These are phyloP conservation scores for Hydropsyche betteni DNA, from an alignment of 2,888 invertebrate genomes.

Conservation along the genomic window DNA sequence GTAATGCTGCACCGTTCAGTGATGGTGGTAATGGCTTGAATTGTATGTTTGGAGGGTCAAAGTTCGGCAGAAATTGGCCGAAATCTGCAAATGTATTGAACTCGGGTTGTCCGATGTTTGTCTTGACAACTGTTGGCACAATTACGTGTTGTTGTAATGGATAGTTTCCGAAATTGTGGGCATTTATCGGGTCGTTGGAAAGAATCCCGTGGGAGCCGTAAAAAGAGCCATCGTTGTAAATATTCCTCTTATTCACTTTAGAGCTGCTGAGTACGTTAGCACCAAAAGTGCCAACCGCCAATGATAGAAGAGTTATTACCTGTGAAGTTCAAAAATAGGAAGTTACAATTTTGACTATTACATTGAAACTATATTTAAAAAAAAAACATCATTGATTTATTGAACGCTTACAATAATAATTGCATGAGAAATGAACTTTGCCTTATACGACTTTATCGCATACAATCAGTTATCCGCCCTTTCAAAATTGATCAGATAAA, in stretches of 20 bases:
- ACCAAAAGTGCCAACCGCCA: not conserved
- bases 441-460: too few relatives aligned
- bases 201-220: constrained; percentile 29
- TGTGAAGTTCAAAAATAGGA: not conserved
- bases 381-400: too few relatives aligned
- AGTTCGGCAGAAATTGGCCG: constrained; percentile 28
- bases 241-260: constrained; percentile 24
- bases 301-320: constrained; percentile 8
- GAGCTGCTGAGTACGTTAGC: not conserved
- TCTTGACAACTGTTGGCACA: constrained; percentile 17
- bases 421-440: too few relatives aligned
- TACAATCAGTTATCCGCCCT: too few relatives aligned
- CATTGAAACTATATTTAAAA: too few relatives aligned
- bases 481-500: too few relatives aligned
- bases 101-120: not conserved
- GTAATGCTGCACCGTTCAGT: not conserved
- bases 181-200: constrained; percentile 15
- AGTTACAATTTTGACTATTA: not conserved
- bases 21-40: constrained; percentile 9
- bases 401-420: too few relatives aligned
- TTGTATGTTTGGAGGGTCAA: not conserved
- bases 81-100: constrained; percentile 6
- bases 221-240: constrained; percentile 16
- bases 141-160: not conserved
- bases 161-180: constrained; percentile 19